These are phyloP conservation scores for Ceyx melanurus DNA, from an alignment of 2,113 vertebrate species.

Conservation along the genomic window DNA sequence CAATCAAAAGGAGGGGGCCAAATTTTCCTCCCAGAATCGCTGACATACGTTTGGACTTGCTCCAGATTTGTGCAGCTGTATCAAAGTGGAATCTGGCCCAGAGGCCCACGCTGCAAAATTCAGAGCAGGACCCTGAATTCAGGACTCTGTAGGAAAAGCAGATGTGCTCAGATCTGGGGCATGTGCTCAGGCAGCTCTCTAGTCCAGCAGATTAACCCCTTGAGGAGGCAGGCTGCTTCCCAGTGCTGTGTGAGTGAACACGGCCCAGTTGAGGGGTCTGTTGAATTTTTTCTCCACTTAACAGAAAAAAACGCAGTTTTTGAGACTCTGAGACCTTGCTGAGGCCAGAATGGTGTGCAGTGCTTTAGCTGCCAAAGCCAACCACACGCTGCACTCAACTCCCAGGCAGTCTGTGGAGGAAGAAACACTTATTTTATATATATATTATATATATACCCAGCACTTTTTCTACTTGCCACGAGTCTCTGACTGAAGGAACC, in stretches of 20 bases:
- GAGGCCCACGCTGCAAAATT: neutral
- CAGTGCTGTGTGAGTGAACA: fast-evolving
- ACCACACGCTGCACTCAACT: neutral
- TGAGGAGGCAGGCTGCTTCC: neutral
- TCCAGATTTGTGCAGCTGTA: slow-evolving; percentile 47
- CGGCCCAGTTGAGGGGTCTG: fast-evolving
- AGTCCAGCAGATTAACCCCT: neutral
- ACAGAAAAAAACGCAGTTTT: neutral
- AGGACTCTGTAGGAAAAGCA: neutral
- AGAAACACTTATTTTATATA: neutral
- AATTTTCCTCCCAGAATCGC: neutral
- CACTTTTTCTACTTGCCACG: neutral
- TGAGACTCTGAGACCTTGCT: neutral
- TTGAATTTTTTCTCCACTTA: neutral
- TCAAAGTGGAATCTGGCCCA: slow-evolving; percentile 13
- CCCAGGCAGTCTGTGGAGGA: neutral
- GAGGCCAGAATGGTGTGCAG: neutral
- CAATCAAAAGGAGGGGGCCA: neutral
- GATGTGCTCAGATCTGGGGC: neutral
- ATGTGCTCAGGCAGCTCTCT: neutral
- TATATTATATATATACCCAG: no score
- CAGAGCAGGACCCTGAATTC: neutral
- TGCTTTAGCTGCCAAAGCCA: neutral
- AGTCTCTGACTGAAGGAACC: neutral
- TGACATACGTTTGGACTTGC: neutral